Percentiles rank a stretch among this genome's conserved stretches.
Evolutionary conservation across 2,888 invertebrate genomes (phyloP).

Genomic region (Teleiodes luculella): DNA sequence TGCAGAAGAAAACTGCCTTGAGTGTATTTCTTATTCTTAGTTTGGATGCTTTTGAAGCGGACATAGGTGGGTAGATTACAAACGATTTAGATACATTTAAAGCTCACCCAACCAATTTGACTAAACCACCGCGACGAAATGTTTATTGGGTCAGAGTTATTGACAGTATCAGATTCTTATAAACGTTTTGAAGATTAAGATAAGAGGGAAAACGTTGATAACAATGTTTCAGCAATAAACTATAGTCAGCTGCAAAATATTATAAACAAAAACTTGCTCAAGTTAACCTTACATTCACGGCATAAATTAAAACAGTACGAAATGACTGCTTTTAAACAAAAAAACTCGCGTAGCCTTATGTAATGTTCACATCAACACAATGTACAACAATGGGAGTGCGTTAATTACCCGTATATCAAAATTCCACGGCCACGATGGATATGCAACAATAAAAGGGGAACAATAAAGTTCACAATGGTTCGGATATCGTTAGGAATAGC

Average conservation of each 20-base stretch:
- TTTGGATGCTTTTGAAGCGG: no score
- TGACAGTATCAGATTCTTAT: constrained; percentile 1
- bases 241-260: neutral
- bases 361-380: constrained; percentile 29
- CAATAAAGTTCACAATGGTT: constrained; percentile 54
- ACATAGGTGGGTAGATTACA: no score
- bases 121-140: constrained; percentile 9
- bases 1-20: constrained; percentile 41
- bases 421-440: constrained; percentile 27
- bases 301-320: constrained; percentile 13
- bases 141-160: no score
- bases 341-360: constrained; percentile 22
- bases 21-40: neutral
- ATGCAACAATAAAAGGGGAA: constrained; percentile 43
- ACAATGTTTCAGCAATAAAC: no score
- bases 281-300: neutral
- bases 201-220: no score
- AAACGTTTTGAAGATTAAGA: no score
- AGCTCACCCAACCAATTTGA: neutral
- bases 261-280: neutral
- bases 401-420: constrained; percentile 32
- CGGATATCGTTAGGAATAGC: constrained; percentile 54
- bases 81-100: no score
- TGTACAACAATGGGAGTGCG: constrained; percentile 26
- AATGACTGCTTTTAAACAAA: constrained; percentile 21